These are phyloP conservation scores for Scrobipalpa atriplicella DNA, from an alignment of 2,888 invertebrate species.

Conservation along the genomic window DNA sequence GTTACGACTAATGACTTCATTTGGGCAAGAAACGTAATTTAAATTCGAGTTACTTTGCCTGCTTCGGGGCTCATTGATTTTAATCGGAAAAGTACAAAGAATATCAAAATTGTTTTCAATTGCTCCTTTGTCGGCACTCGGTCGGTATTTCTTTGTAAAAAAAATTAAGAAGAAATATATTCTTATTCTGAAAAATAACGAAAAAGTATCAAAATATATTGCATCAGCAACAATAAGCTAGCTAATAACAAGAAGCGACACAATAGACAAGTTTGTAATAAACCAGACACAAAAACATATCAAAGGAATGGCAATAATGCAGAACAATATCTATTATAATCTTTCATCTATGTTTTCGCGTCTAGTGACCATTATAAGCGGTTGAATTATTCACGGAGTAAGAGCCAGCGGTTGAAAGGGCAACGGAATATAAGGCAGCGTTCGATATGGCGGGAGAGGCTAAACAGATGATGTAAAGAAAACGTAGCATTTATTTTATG, in stretches of 20 bases:
- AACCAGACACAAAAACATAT: slow-evolving; percentile 19
- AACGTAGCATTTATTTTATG: not conserved
- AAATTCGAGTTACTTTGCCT: not conserved
- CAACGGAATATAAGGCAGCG: slow-evolving; percentile 63
- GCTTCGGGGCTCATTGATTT: not conserved
- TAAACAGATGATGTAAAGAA: slow-evolving; percentile 16
- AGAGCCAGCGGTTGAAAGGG: slow-evolving; percentile 66
- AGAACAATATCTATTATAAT: slow-evolving; percentile 22
- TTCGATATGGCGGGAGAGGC: slow-evolving; percentile 54
- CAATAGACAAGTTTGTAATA: not conserved
- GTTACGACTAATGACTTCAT: slow-evolving; percentile 16
- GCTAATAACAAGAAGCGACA: not conserved
- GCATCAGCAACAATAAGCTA: not conserved
- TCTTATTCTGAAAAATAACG: too few species aligned
- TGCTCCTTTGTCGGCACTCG: not conserved
- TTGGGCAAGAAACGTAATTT: not conserved
- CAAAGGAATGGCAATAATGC: slow-evolving; percentile 18
- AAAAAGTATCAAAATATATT: too few species aligned
- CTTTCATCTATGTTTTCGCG: slow-evolving; percentile 25
- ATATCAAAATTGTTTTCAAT: not conserved
- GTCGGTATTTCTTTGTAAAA: not conserved
- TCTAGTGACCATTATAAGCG: slow-evolving; percentile 49
- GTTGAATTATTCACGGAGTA: slow-evolving; percentile 57
- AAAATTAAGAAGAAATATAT: too few species aligned
- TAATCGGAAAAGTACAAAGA: slow-evolving; percentile 8